These are phyloP conservation scores for Silurus meridionalis DNA, from an alignment of 2,113 vertebrate genomes.

Conservation along the genomic window DNA sequence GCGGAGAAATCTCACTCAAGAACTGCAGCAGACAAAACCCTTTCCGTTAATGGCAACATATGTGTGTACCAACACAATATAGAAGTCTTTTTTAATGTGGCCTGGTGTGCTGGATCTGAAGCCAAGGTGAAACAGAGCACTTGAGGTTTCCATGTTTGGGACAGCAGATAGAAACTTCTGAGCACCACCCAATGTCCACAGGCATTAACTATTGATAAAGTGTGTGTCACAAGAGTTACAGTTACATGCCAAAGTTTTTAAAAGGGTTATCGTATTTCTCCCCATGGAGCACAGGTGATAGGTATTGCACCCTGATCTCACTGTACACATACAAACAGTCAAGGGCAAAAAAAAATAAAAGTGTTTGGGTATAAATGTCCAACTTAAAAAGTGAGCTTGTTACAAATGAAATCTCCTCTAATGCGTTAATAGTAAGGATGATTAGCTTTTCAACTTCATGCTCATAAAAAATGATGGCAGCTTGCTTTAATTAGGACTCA, in stretches of 20 bases:
- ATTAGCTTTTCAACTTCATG: constrained; percentile 44
- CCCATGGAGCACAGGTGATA: constrained; percentile 59
- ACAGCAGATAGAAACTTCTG: constrained; percentile 72
- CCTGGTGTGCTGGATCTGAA: constrained; percentile 58
- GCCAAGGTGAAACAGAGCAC: constrained; percentile 68
- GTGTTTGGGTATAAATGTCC: neutral
- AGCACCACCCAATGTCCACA: constrained; percentile 73
- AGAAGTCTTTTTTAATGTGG: constrained; percentile 36
- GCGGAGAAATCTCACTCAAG: neutral
- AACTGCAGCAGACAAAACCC: neutral
- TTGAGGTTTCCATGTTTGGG: constrained; percentile 64
- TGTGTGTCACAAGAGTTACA: constrained; percentile 78
- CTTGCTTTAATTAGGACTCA: constrained; percentile 58
- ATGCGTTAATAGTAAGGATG: constrained; percentile 35
- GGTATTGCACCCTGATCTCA: constrained; percentile 47
- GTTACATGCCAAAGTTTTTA: constrained; percentile 72
- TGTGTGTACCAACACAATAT: neutral
- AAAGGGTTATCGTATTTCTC: constrained; percentile 75
- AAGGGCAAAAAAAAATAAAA: neutral
- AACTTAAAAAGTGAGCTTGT: constrained; percentile 9
- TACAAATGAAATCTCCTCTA: constrained; percentile 31
- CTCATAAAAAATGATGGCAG: constrained; percentile 50
- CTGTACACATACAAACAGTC: constrained; percentile 13
- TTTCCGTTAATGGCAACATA: neutral
- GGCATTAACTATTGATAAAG: constrained; percentile 77